These are phyloP conservation scores for Bombus difficillimus DNA, from an alignment of 1,140 invertebrate species.

Conservation along the genomic window DNA sequence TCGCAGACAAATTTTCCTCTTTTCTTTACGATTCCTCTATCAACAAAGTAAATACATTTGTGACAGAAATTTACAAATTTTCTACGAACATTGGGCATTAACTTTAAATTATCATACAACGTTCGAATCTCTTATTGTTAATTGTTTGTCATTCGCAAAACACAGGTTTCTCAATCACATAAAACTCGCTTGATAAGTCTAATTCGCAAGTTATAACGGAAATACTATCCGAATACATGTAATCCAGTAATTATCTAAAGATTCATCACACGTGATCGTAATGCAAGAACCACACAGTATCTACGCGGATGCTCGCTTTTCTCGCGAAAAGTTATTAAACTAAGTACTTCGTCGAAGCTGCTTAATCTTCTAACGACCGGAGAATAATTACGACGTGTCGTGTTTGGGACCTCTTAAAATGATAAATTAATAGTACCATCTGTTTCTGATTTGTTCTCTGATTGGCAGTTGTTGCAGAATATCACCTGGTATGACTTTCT, in stretches of 20 bases:
- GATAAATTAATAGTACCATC: slow-evolving; percentile 38
- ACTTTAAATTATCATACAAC: background rate
- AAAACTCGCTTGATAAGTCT: background rate
- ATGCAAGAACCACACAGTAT: background rate
- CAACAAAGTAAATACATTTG: background rate
- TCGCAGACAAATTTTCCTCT: background rate
- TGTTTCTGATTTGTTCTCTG: background rate
- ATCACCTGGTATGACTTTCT: background rate
- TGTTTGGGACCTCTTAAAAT: slow-evolving; percentile 1
- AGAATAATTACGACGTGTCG: background rate
- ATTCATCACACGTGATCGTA: background rate
- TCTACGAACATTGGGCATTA: background rate
- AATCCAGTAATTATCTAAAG: background rate
- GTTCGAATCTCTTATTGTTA: background rate
- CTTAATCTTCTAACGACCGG: slow-evolving; percentile 17
- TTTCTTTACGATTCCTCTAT: background rate
- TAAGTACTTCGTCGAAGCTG: slow-evolving; percentile 23
- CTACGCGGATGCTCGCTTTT: background rate
- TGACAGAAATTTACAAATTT: background rate
- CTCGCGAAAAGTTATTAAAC: background rate
- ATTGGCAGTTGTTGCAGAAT: slow-evolving; percentile 26
- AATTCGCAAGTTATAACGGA: no score
- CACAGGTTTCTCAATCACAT: background rate
- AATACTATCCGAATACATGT: background rate
- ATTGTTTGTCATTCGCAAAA: background rate